Evolutionary conservation across 2,113 vertebrate genomes (phyloP).

Genomic region (Ursus arctos): DNA sequence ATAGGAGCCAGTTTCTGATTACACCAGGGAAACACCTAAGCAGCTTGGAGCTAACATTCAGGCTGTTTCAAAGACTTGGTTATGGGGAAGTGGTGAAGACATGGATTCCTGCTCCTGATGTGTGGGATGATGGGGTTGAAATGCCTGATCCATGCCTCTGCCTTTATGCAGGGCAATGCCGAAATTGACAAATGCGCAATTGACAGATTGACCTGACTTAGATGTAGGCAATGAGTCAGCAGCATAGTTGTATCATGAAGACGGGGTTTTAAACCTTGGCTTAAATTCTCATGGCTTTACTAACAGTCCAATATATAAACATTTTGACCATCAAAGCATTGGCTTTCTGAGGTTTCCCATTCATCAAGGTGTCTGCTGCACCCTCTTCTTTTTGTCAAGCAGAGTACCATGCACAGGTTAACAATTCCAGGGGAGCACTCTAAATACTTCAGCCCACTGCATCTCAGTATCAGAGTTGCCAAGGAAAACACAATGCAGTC

Average conservation of each 20-base stretch:
- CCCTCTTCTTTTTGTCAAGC: neutral
- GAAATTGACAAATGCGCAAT: neutral
- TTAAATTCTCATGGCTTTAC: neutral
- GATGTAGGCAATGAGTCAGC: neutral
- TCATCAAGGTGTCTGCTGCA: neutral
- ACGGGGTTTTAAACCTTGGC: neutral
- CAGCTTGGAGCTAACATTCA: too few relatives aligned
- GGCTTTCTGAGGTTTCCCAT: neutral
- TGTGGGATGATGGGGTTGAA: neutral
- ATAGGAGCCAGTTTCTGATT: too few relatives aligned
- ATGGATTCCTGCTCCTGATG: neutral
- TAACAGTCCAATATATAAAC: neutral
- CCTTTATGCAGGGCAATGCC: neutral
- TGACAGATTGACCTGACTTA: neutral
- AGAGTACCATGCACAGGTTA: neutral
- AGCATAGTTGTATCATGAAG: neutral
- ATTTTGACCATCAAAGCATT: neutral
- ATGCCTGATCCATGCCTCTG: neutral
- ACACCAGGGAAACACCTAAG: too few relatives aligned
- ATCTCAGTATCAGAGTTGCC: neutral
- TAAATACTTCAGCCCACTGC: neutral
- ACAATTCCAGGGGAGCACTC: neutral
- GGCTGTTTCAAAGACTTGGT: neutral
- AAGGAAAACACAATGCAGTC: neutral
- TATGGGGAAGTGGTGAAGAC: neutral